Percentiles rank a stretch among this genome's conserved stretches.
phyloP scores from a whole-genome alignment of 2,113 vertebrate species.

The Cryptotis parvus region DNA sequence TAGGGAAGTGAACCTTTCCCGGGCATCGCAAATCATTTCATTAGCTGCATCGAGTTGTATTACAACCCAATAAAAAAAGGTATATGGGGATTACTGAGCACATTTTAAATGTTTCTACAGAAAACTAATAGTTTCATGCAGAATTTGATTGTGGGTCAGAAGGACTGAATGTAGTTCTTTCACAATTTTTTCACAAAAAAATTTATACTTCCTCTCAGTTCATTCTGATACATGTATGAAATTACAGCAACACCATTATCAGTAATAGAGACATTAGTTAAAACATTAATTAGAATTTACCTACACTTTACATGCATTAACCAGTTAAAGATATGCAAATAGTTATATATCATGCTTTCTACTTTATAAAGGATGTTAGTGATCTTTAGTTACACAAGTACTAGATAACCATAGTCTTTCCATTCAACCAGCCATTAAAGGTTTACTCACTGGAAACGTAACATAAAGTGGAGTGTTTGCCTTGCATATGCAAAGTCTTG shows the following conservation, averaged over 20 bases:
- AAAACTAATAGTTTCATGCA: not conserved
- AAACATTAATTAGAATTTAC: not conserved
- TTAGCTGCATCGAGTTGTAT: fast-evolving
- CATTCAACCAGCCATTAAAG: not conserved
- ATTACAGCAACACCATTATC: not conserved
- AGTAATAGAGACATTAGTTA: not conserved
- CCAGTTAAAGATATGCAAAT: not conserved
- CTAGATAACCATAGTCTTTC: not conserved
- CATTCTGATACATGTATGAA: not conserved
- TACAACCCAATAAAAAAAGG: not conserved
- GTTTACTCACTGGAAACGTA: not conserved
- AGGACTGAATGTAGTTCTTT: not conserved
- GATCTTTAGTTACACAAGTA: not conserved
- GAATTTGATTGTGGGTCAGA: not conserved
- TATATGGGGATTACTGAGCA: not conserved
- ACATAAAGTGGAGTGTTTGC: too few species aligned
- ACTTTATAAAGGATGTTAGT: not conserved
- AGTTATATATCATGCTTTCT: not conserved
- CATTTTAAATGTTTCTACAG: not conserved
- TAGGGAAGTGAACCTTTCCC: not conserved
- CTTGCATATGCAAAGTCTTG: too few species aligned
- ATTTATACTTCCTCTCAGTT: not conserved
- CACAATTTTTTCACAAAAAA: too few species aligned
- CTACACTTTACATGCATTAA: not conserved
- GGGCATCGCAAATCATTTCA: not conserved